Percentiles rank a stretch among this genome's conserved stretches.
These are phyloP conservation scores for Apis cerana DNA, from an alignment of 1,140 invertebrate genomes.

Conservation along the genomic window DNA sequence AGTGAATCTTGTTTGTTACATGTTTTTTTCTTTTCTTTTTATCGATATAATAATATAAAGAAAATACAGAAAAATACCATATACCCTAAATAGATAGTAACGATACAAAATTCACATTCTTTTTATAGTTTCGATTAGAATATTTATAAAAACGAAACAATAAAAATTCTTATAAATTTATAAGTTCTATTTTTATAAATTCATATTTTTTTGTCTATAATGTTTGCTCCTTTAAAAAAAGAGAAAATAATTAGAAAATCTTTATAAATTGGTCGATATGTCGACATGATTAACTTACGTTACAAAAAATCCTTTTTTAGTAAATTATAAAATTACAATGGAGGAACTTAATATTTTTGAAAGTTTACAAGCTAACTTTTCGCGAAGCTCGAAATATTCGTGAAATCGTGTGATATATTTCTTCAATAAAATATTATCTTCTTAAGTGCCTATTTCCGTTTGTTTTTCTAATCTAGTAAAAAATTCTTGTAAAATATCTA, in stretches of 20 bases:
- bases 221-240: slow-evolving; percentile 15
- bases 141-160: background rate
- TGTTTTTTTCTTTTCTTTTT: slow-evolving; percentile 27
- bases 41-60: slow-evolving; percentile 48
- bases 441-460: background rate
- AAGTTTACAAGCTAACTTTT: background rate
- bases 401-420: background rate
- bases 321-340: slow-evolving; percentile 4
- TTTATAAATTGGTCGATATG: background rate
- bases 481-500: background rate
- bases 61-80: slow-evolving; percentile 62
- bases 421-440: background rate
- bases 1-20: slow-evolving; percentile 19
- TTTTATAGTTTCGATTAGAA: slow-evolving; percentile 9
- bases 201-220: background rate
- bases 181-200: background rate
- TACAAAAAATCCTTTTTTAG: slow-evolving; percentile 1
- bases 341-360: slow-evolving; percentile 12
- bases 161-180: slow-evolving; percentile 8
- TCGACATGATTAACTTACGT: slow-evolving; percentile 10
- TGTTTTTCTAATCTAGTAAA: background rate
- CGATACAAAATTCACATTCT: slow-evolving; percentile 56
- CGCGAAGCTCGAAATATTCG: background rate
- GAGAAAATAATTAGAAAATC: slow-evolving; percentile 24
- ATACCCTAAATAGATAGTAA: slow-evolving; percentile 43